These are phyloP conservation scores for Parauchenoglanis ngamensis DNA, from an alignment of 2,797 vertebrate species.

Conservation along the genomic window DNA sequence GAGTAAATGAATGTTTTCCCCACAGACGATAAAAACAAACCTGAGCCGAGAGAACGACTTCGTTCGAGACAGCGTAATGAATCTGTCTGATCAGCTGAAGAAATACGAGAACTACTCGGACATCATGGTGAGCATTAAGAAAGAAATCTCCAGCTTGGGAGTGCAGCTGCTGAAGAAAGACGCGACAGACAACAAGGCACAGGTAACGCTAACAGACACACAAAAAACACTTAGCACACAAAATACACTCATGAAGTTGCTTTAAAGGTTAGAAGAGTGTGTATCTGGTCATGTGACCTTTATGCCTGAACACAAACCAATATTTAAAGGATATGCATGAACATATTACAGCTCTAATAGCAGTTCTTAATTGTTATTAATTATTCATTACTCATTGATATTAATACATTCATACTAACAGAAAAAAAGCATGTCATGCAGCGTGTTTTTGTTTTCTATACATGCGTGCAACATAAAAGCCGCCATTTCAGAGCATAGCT, in stretches of 20 bases:
- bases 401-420: not conserved
- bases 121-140: conserved; percentile 95
- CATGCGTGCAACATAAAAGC: not conserved
- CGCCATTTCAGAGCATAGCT: not conserved
- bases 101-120: conserved; percentile 93
- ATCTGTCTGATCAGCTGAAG: conserved; percentile 86
- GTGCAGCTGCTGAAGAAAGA: conserved; percentile 95
- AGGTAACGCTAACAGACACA: conserved; percentile 71
- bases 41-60: conserved; percentile 89
- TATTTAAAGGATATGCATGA: not conserved
- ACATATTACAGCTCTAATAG: not conserved
- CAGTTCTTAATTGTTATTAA: not conserved
- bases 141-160: conserved; percentile 91
- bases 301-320: not conserved
- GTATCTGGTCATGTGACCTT: not conserved
- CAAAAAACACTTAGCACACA: not conserved
- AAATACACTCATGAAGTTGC: not conserved
- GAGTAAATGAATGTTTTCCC: conserved; percentile 8
- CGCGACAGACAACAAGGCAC: conserved; percentile 77
- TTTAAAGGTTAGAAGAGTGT: not conserved
- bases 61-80: conserved; percentile 87
- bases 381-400: not conserved
- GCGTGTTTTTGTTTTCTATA: not conserved
- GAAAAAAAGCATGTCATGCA: not conserved
- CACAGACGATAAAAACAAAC: conserved; percentile 93